phyloP scores from a whole-genome alignment of 1,140 invertebrate genomes.

The Heliconius hermathena region DNA sequence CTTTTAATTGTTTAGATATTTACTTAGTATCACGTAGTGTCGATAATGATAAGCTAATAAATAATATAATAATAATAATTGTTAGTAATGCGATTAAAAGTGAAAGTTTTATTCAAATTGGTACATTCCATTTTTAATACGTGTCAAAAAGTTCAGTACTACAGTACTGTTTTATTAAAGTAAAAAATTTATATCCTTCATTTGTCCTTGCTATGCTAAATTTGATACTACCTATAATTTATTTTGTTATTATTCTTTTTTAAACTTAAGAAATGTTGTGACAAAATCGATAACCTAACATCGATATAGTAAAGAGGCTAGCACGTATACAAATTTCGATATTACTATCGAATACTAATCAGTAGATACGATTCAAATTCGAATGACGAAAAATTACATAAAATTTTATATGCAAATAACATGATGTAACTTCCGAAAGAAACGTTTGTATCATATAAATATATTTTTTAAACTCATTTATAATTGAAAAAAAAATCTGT shows the following conservation, averaged over 20 bases:
- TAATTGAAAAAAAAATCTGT: background rate
- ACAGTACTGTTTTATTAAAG: background rate
- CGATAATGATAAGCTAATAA: background rate
- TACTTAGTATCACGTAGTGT: background rate
- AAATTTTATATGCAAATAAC: constrained; percentile 38
- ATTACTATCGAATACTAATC: constrained; percentile 1
- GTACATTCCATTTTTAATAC: background rate
- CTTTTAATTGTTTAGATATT: constrained; percentile 16
- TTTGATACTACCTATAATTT: background rate
- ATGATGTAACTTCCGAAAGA: constrained; percentile 42
- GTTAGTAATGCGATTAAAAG: background rate
- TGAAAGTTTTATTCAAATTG: background rate
- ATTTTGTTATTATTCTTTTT: background rate
- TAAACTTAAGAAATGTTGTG: background rate
- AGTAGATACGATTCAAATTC: constrained; percentile 3
- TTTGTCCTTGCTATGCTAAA: background rate
- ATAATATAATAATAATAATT: too few relatives aligned
- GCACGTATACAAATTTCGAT: background rate
- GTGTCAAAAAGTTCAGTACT: background rate
- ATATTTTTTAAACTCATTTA: background rate
- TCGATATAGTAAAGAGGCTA: background rate
- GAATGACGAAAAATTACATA: constrained; percentile 21
- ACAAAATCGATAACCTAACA: too few relatives aligned
- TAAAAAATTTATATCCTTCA: background rate
- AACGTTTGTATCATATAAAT: constrained; percentile 33